Evolutionary conservation across 2,113 vertebrate genomes (phyloP).

Genomic region (Ibidorhyncha struthersii): DNA sequence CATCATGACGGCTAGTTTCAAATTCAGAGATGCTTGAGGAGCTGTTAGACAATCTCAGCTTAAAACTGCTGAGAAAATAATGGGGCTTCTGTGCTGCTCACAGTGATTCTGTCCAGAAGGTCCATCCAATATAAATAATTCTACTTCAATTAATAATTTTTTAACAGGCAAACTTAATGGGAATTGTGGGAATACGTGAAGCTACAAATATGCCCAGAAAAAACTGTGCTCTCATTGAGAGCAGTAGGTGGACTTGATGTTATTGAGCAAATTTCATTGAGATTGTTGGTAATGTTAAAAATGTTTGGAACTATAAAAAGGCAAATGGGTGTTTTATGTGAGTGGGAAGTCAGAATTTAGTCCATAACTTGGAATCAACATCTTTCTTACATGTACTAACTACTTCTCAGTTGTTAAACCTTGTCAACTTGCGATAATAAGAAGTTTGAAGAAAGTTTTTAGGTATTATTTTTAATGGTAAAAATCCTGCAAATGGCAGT

Average conservation of each 20-base stretch:
- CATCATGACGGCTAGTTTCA: background rate
- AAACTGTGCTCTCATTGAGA: background rate
- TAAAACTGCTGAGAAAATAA: background rate
- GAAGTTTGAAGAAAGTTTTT: background rate
- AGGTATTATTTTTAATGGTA: background rate
- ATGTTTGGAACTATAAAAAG: background rate
- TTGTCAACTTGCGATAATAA: background rate
- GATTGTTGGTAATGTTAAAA: background rate
- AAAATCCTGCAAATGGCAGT: background rate
- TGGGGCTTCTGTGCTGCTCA: background rate
- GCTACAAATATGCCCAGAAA: background rate
- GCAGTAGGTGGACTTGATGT: background rate
- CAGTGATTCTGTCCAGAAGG: background rate
- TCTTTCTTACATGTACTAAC: background rate
- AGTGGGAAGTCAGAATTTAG: background rate
- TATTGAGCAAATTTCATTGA: background rate
- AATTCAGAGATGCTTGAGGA: background rate
- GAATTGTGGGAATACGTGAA: background rate
- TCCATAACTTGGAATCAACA: background rate
- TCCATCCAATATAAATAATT: background rate
- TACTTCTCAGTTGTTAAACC: background rate
- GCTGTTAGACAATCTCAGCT: background rate
- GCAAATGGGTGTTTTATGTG: background rate
- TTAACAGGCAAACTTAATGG: background rate
- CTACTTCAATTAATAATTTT: background rate